Conservation (phyloP, 2,888 invertebrate genomes). For the Clivina fossor region DNA sequence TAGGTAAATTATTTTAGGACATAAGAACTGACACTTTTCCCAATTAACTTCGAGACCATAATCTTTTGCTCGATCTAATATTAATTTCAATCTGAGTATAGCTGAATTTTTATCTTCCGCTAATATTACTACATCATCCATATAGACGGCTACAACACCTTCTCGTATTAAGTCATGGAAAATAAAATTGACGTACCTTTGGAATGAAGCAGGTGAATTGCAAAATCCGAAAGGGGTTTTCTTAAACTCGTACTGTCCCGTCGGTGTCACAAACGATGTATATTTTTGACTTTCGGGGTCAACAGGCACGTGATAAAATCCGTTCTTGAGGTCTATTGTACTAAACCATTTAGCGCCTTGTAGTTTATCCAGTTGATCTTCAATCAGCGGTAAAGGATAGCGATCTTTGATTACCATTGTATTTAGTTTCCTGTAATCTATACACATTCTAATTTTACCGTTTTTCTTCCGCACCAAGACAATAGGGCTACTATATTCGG, state of each 20-base stretch:
- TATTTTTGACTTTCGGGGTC: slow-evolving; percentile 1
- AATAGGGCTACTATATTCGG: slow-evolving; percentile 9
- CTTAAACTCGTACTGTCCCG: slow-evolving; percentile 6
- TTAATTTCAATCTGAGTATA: neutral
- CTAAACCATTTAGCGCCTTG: slow-evolving; percentile 38
- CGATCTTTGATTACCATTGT: neutral
- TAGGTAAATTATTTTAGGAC: slow-evolving; percentile 20
- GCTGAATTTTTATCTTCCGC: neutral
- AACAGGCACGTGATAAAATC: no score
- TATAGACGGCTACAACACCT: slow-evolving; percentile 5
- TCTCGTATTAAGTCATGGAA: neutral
- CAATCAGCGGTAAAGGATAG: slow-evolving; percentile 46
- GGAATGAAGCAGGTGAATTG: slow-evolving; percentile 10
- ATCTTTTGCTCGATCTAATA: no score
- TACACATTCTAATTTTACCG: slow-evolving; percentile 5
- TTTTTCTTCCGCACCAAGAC: slow-evolving; percentile 11
- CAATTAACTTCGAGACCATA: neutral
- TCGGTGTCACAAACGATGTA: slow-evolving; percentile 11
- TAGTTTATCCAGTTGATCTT: slow-evolving; percentile 42
- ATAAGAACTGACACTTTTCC: neutral
- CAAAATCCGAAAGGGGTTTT: slow-evolving; percentile 8
- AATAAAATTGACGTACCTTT: slow-evolving; percentile 2
- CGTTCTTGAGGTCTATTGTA: slow-evolving; percentile 22
- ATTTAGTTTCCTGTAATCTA: slow-evolving; percentile 8
- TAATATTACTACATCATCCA: slow-evolving; percentile 14